Evolutionary conservation across 2,113 vertebrate species (phyloP), one percentile per base, ranked within the genome.

Genomic region (Sphaerodactylus townsendi): DNA sequence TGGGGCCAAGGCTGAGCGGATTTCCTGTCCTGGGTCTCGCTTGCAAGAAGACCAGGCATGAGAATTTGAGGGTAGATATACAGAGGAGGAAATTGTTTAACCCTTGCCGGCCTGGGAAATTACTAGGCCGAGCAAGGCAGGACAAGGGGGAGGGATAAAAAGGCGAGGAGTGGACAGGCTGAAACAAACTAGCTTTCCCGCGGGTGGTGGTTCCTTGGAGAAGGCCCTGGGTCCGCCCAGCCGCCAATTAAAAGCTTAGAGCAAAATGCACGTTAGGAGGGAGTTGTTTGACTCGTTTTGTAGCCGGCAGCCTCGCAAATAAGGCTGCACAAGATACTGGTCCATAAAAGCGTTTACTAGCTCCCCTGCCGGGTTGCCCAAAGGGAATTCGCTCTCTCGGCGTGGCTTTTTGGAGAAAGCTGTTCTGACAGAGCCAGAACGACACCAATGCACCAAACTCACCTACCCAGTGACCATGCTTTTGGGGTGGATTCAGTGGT

Each of bases 1-100:
- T 48, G 81, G 81, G 70, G 56, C 71, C 71, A 50, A 50, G 59
- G 71, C 71, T 23, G 81, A 44, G 70, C 41, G 46, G 81, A 83
- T 83, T 83, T 83, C 70, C 81, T 83, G 44, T 35, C 21, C 48
- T 41, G 37, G 28, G 50, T 37, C 37, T 59, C 35, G 50, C 35
- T 68, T 46, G 39, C 53, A 53, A 56, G 39, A 17, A n/a, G 25
- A 23, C 59, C 30, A 5, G 19, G 17, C 37, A 35, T 75, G 72
- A 46, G 69, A 83, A 83, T 65, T 13, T n/a, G 23, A 75, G 75
- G 59, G 81, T 50, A 65, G 81, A 46, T 37, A 44, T 41, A 13
- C 39, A 64, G 70, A 74, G 70, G 17, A 48, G 70, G 39, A 39
- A 64, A 56, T 10, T 19, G n/a, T 41, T 44, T 64, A 82, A 73